Conservation (phyloP, 2,888 invertebrate genomes). For the Phaedon cochleariae region DNA sequence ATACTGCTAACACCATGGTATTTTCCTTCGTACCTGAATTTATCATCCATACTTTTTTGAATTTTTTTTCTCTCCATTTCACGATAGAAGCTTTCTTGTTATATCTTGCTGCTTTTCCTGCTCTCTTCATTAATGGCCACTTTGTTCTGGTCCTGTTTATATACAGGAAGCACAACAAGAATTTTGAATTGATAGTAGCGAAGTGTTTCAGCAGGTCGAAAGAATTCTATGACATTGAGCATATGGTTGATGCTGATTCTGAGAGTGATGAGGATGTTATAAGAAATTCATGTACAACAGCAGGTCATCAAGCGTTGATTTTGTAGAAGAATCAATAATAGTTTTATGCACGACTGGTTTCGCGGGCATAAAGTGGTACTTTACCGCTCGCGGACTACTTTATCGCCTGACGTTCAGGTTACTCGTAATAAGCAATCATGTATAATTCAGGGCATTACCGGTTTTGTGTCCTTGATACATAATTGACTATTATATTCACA, state of each 20-base stretch:
- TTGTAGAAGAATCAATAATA: background rate
- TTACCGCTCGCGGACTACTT: too few relatives aligned
- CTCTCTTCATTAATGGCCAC: background rate
- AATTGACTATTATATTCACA: too few relatives aligned
- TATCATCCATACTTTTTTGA: background rate
- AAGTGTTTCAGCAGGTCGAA: background rate
- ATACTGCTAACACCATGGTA: background rate
- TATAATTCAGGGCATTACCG: too few relatives aligned
- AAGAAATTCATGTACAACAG: background rate
- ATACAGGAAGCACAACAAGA: constrained; percentile 8
- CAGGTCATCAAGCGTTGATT: background rate
- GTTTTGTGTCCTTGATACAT: too few relatives aligned
- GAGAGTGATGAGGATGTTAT: background rate
- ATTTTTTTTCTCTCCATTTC: background rate
- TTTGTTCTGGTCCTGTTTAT: background rate
- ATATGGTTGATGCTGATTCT: background rate
- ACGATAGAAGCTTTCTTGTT: background rate
- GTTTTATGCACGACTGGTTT: too few relatives aligned
- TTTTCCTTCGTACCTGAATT: background rate
- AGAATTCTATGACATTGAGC: background rate
- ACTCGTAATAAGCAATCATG: too few relatives aligned
- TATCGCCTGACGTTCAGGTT: too few relatives aligned
- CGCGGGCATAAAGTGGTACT: too few relatives aligned
- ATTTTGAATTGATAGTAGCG: constrained; percentile 1
- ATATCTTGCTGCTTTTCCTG: background rate